Evolutionary conservation across 1,140 invertebrate genomes (phyloP).

Genomic region (Calliopsis andreniformis): DNA sequence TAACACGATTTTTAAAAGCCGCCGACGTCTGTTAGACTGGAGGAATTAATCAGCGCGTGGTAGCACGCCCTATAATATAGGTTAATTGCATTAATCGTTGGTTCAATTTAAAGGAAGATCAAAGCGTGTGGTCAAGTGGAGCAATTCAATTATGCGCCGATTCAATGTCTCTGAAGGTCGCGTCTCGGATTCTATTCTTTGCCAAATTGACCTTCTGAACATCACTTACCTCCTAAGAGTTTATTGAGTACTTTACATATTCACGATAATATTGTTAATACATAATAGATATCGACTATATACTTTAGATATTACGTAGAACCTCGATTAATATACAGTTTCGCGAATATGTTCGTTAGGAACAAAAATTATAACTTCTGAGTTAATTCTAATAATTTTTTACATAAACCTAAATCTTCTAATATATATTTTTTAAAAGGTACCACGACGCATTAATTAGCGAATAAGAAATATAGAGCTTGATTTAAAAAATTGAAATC

Average conservation of each 20-base stretch:
- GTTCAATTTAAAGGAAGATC: slow-evolving; percentile 70
- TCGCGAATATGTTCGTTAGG: too few species aligned
- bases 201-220: slow-evolving; percentile 6
- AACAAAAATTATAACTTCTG: too few species aligned
- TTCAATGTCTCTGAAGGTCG: slow-evolving; percentile 61
- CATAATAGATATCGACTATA: background rate
- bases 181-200: slow-evolving; percentile 37
- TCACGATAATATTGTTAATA: too few species aligned
- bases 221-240: background rate
- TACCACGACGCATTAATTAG: too few species aligned
- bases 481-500: too few species aligned
- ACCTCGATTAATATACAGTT: too few species aligned
- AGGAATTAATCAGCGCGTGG: slow-evolving; percentile 34
- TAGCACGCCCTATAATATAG: slow-evolving; percentile 49
- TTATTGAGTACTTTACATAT: background rate
- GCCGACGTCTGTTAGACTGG: slow-evolving; percentile 11
- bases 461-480: too few species aligned
- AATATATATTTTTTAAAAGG: too few species aligned
- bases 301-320: background rate
- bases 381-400: too few species aligned
- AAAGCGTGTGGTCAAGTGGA: slow-evolving; percentile 69
- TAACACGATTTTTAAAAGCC: slow-evolving; percentile 21
- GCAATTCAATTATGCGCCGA: slow-evolving; percentile 72
- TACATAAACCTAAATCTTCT: too few species aligned
- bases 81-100: slow-evolving; percentile 63